Evolutionary conservation across 2,888 invertebrate species (phyloP).

Genomic region (Rhabditophanes sp.): DNA sequence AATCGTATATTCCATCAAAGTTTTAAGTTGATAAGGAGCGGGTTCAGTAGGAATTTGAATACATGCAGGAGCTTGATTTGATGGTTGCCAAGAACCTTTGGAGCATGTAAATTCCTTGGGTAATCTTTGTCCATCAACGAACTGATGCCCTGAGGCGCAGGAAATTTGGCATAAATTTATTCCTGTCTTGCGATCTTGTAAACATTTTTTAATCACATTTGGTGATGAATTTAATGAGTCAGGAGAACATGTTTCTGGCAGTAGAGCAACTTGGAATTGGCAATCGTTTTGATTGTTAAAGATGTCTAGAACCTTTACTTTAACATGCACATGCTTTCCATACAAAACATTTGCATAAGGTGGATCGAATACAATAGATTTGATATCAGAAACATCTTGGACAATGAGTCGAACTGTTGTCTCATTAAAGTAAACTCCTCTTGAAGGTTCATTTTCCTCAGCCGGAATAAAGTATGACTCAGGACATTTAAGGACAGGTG

Average conservation of each 20-base stretch:
- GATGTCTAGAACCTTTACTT: conserved; percentile 34
- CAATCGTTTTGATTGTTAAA: conserved; percentile 40
- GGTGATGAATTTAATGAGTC: conserved; percentile 79
- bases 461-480: conserved; percentile 38
- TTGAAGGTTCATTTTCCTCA: conserved; percentile 16
- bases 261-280: conserved; percentile 42
- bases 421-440: conserved; percentile 30
- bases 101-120: conserved; percentile 46
- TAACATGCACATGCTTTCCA: conserved; percentile 22
- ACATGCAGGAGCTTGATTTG: conserved; percentile 69
- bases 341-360: conserved; percentile 22
- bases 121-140: conserved; percentile 25
- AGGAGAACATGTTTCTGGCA: conserved; percentile 58
- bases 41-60: conserved; percentile 58
- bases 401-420: conserved; percentile 31
- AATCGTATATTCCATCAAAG: conserved; percentile 30
- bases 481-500: conserved; percentile 43
- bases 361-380: conserved; percentile 33
- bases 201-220: conserved; percentile 55
- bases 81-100: conserved; percentile 33
- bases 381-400: conserved; percentile 41
- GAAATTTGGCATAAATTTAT: conserved; percentile 49
- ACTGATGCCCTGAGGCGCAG: conserved; percentile 34
- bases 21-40: conserved; percentile 41
- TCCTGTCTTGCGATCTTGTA: conserved; percentile 64